Conservation (phyloP, 2,113 vertebrate species). For the Rana temporaria region DNA sequence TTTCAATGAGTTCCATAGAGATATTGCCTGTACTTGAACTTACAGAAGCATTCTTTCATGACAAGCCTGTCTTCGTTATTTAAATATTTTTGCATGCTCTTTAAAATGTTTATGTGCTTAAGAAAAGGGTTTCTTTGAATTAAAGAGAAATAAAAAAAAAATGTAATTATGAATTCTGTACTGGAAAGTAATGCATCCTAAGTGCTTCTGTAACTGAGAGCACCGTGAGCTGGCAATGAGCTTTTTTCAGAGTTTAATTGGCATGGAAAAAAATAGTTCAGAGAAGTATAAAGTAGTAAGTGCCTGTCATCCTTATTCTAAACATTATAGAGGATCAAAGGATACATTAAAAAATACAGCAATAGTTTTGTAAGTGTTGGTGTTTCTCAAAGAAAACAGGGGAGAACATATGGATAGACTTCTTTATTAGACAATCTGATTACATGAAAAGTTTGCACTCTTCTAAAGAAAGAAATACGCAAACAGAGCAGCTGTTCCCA, state of each 20-base stretch:
- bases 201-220: slow-evolving; percentile 45
- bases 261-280: slow-evolving; percentile 60
- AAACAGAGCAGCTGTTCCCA: slow-evolving; percentile 50
- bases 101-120: slow-evolving; percentile 48
- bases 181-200: slow-evolving; percentile 54
- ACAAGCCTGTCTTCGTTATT: slow-evolving; percentile 48
- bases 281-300: slow-evolving; percentile 59
- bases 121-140: slow-evolving; percentile 57
- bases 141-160: slow-evolving; percentile 53
- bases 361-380: slow-evolving; percentile 58
- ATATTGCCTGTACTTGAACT: slow-evolving; percentile 55
- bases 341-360: slow-evolving; percentile 50
- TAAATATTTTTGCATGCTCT: neutral
- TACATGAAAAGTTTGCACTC: slow-evolving; percentile 40
- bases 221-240: slow-evolving; percentile 56
- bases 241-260: slow-evolving; percentile 58
- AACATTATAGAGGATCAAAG: slow-evolving; percentile 62
- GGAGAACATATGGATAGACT: slow-evolving; percentile 36
- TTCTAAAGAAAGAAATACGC: slow-evolving; percentile 30
- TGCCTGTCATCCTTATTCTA: slow-evolving; percentile 51
- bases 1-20: slow-evolving; percentile 38
- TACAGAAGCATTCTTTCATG: slow-evolving; percentile 50
- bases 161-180: slow-evolving; percentile 53
- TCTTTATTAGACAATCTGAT: slow-evolving; percentile 50
- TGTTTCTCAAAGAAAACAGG: slow-evolving; percentile 51